A percentile compares a stretch with the other conserved stretches of the same genome.
Conservation (phyloP, 92 coral and sea anemone genomes). For the Porites rus region DNA sequence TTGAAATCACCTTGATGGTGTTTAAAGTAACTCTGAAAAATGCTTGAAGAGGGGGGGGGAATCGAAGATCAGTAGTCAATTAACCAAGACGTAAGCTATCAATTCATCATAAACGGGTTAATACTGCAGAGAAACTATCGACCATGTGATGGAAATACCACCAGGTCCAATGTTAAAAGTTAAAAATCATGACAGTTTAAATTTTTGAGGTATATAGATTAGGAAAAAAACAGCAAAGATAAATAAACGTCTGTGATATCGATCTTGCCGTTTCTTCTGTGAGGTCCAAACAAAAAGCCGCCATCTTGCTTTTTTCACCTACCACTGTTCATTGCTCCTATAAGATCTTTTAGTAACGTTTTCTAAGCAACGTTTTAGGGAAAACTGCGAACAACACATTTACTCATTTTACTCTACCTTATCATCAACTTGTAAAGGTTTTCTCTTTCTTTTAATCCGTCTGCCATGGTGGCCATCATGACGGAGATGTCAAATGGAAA, state of each 20-base stretch:
- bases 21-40: background rate
- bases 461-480: conserved; percentile 65
- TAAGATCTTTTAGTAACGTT: background rate
- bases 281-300: conserved; percentile 29
- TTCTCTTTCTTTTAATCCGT: conserved; percentile 89
- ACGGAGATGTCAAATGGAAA: conserved; percentile 11
- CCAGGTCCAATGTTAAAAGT: background rate
- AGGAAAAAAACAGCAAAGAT: background rate
- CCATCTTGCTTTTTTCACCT: conserved; percentile 26
- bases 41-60: background rate
- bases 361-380: background rate
- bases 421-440: conserved; percentile 93
- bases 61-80: background rate
- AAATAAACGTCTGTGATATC: background rate
- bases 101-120: conserved; percentile 25
- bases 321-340: background rate
- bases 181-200: background rate
- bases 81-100: conserved; percentile 1
- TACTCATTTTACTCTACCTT: conserved; percentile 60
- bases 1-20: background rate
- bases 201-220: no score
- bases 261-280: background rate
- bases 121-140: background rate
- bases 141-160: background rate
- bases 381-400: background rate